phyloP scores from a whole-genome alignment of 2,888 invertebrate species.

The Cheilosia soror region DNA sequence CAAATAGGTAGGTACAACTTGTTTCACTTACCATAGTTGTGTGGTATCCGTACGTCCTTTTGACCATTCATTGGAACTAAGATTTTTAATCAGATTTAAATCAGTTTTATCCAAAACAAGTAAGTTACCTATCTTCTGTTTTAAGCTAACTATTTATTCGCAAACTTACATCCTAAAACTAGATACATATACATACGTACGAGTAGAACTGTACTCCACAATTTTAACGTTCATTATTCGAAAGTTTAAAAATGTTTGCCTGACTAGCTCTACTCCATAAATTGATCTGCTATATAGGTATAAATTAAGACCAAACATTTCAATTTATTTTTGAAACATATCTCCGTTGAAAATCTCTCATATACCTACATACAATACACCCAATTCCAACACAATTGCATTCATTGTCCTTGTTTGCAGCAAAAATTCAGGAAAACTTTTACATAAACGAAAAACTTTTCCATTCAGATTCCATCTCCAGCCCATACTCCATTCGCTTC shows the following conservation, averaged over 20 bases:
- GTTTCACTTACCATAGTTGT: too few relatives aligned
- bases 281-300: slow-evolving; percentile 6
- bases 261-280: neutral
- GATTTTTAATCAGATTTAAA: too few relatives aligned
- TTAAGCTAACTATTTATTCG: too few relatives aligned
- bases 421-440: slow-evolving; percentile 58
- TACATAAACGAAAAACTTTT: slow-evolving; percentile 74
- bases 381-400: slow-evolving; percentile 5
- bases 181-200: too few relatives aligned
- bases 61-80: too few relatives aligned
- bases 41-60: too few relatives aligned
- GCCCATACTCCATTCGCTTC: neutral
- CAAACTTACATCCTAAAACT: too few relatives aligned
- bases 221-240: neutral
- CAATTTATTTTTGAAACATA: slow-evolving; percentile 42
- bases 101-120: too few relatives aligned
- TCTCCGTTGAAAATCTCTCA: slow-evolving; percentile 26
- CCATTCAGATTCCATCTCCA: slow-evolving; percentile 64
- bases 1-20: too few relatives aligned
- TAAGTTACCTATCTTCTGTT: too few relatives aligned
- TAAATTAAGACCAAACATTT: slow-evolving; percentile 43
- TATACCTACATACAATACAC: too few relatives aligned
- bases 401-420: slow-evolving; percentile 51
- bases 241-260: neutral
- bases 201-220: too few relatives aligned